Evolutionary conservation across 1,140 invertebrate genomes (phyloP).

Genomic region (Tetramorium simillimum): DNA sequence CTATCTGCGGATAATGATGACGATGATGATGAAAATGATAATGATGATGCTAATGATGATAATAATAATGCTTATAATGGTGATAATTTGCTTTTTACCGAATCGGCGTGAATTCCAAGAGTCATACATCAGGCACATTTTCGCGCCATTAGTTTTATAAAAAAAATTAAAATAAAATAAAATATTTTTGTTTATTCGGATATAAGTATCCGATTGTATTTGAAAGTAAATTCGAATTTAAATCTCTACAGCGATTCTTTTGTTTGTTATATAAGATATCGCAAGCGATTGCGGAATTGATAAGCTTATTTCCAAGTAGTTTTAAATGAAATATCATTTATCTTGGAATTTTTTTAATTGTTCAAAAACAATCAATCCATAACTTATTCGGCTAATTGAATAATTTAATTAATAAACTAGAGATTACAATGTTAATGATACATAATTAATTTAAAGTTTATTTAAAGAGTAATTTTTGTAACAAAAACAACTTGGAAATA

Average conservation of each 20-base stretch:
- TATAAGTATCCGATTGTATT: neutral
- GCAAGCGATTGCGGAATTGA: conserved; percentile 4
- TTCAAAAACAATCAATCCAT: neutral
- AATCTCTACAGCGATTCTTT: neutral
- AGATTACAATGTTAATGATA: neutral
- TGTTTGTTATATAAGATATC: neutral
- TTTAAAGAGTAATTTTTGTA: neutral
- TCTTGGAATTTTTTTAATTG: neutral
- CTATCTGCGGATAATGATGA: neutral
- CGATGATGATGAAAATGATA: conserved; percentile 4
- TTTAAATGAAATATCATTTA: neutral
- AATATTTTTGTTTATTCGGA: too few species aligned
- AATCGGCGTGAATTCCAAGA: conserved; percentile 22
- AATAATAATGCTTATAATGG: neutral
- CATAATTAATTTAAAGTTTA: neutral
- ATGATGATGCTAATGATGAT: conserved; percentile 5
- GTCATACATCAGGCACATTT: conserved; percentile 26
- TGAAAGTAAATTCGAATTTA: neutral
- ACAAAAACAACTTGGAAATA: conserved; percentile 22
- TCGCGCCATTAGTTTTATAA: conserved; percentile 31
- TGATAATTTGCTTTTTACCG: neutral
- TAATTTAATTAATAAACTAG: neutral
- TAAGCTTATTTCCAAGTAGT: conserved; percentile 41
- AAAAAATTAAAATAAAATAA: neutral
- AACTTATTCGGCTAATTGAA: neutral